Base-by-base conservation (phyloP, 1,140 invertebrate genomes). In the Cotesia chilonis region DNA sequence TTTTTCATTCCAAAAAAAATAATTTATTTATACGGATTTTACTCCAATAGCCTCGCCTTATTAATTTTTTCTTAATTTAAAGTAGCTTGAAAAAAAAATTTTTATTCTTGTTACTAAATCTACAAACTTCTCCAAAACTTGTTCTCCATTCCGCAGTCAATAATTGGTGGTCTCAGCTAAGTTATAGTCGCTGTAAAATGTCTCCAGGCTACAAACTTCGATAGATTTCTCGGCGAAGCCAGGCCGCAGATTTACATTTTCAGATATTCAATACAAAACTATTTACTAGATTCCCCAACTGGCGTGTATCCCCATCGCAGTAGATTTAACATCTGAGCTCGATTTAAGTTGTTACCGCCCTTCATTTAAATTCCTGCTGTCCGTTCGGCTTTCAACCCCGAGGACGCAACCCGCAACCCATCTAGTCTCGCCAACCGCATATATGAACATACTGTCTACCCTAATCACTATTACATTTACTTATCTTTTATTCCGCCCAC, bases 191-290 rank as follows among this genome's bases (percentile, higher is more conserved):
- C 28, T 28, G 28, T 28, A 28, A 28, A 28, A 28, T 28, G 28
- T 28, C 28, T 28, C 66, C 52, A 12, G 66, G 6, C 20, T 36
- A 55, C 51, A 28, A 52, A 68, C 66, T 55, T 68, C 41, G 6
- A 47, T 10, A 47, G 6, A 10, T 47, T 47, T 47, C 17, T 37
- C 59, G 17, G 20, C 59, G 59, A 64, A 61, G 14, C 57, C 35
- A 38, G 28, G 17, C 17, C 47, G 65, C 37, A 65, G 17, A 71
- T 71, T 71, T 71, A 64, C 70, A 71, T 71, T 71, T 65, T 71
- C 70, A 71, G 36, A 65, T 64, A 71, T 71, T 71, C 61, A 65
- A 71, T 71, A 65, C 59, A 64, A 7, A 65, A 41, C 60, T 71
- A 64, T 65, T 65, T 52, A 51, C 35, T 65, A 51, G 7, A 51